Evolutionary conservation across 2,113 vertebrate species (phyloP).

Genomic region (Platysteira castanea): DNA sequence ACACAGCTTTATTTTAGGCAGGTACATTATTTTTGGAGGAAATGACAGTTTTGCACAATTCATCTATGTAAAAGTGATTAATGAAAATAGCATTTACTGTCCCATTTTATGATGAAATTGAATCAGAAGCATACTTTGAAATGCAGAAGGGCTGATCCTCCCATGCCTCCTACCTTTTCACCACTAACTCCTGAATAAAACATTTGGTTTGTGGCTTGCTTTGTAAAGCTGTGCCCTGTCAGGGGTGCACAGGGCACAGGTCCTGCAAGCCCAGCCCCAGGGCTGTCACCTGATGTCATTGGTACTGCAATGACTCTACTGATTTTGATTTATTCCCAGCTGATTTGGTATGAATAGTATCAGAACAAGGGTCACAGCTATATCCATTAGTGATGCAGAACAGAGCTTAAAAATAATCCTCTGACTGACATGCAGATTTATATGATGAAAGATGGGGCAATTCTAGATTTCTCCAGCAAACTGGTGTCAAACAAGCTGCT

Average conservation of each 20-base stretch:
- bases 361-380: neutral
- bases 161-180: neutral
- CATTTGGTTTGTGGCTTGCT: neutral
- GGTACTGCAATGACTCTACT: neutral
- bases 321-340: neutral
- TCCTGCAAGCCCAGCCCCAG: neutral
- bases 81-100: neutral
- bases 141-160: neutral
- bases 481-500: neutral
- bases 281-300: rapidly evolving
- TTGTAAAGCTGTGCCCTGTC: neutral
- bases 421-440: neutral
- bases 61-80: neutral
- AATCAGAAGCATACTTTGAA: neutral
- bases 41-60: neutral
- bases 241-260: neutral
- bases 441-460: neutral
- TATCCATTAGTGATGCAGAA: neutral
- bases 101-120: neutral
- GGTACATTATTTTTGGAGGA: neutral
- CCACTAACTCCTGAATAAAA: neutral
- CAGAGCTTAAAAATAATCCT: neutral
- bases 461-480: neutral
- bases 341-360: neutral
- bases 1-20: neutral